A percentile compares a stretch with the other conserved stretches of the same genome.
Evolutionary conservation across 2,888 invertebrate genomes (phyloP).

Genomic region (Dicyrtomina minuta): DNA sequence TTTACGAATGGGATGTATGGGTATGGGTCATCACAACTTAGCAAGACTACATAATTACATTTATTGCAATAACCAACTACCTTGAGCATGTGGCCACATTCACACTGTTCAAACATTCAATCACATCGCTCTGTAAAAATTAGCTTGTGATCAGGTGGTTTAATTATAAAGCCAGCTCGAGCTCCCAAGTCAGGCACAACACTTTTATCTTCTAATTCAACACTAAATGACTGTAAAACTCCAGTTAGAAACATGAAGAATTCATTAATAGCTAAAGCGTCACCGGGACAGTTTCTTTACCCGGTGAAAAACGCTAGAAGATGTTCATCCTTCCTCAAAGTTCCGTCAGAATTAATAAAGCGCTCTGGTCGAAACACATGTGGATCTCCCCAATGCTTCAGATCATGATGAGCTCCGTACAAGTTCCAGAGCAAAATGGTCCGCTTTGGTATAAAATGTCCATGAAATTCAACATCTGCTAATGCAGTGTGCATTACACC

Average conservation of each 20-base stretch:
- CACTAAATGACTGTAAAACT: conserved; percentile 45
- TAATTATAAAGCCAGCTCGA: conserved; percentile 47
- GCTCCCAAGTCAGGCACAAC: conserved; percentile 45
- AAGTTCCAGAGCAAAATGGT: conserved; percentile 48
- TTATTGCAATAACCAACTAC: no score
- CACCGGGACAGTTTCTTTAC: conserved; percentile 50
- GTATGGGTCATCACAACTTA: no score
- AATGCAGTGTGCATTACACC: conserved; percentile 51
- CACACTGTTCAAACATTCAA: no score
- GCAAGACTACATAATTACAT: no score
- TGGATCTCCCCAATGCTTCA: conserved; percentile 43
- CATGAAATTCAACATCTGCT: conserved; percentile 33
- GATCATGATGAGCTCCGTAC: conserved; percentile 47
- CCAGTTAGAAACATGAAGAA: conserved; percentile 49
- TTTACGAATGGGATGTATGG: no score
- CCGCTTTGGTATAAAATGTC: conserved; percentile 46
- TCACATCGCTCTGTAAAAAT: no score
- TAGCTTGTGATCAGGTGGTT: conserved; percentile 47
- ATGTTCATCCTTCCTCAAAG: conserved; percentile 51
- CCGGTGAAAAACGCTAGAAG: conserved; percentile 52
- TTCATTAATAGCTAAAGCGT: conserved; percentile 48
- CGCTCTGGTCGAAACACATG: conserved; percentile 29
- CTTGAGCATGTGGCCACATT: no score
- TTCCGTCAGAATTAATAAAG: conserved; percentile 37
- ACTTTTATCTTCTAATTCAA: conserved; percentile 44